Evolutionary conservation across 2,888 invertebrate species (phyloP), one percentile per base, ranked within the genome.

Genomic region (Aquatica leii): DNA sequence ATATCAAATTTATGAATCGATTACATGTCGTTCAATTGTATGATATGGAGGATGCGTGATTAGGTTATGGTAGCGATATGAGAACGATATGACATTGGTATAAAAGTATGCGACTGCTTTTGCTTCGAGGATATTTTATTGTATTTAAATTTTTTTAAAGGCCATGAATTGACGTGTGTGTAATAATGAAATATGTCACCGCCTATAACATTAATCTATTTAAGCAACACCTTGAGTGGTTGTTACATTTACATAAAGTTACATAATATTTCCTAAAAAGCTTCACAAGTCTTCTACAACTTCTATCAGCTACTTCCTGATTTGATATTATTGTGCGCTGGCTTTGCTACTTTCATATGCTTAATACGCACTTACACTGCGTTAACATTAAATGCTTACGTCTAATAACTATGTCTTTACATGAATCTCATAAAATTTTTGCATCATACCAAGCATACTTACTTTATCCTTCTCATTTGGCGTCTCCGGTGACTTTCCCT

Each of bases 381-480:
- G 20, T 54, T 60, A 17, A 60, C 60, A 60, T 54, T 48, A 17
- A 41, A 49, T 21, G 37, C n/a, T 18, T 21, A 58, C 50, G 12
- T 31, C 52, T 31, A 40, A n/a, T 56, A 51, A 50, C 37, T 65
- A 65, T 21, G 62, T 65, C 31, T 65, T 65, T 35, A 65, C 65
- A 24, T 65, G 65, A 35, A 65, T 87, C 81, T 87, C 87, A 75
- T 87, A 86, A 81, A 88, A 87, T 77, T 86, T 87, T 81, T 87
- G 87, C 86, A 87, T 86, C 85, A 87, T 86, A 75, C 87, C 87
- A 82, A 87, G 83, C 86, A 87, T 87, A 83, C 88, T 88, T 82
- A 90, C 89, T 84, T 89, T 89, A 71, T 88, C 89, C 82, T 88
- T 89, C 74, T 90, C 89, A 73, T 87, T 86, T 62, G 85, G 84